These are phyloP conservation scores for Mormoops blainvillei DNA, from an alignment of 2,113 vertebrate species.

Conservation along the genomic window DNA sequence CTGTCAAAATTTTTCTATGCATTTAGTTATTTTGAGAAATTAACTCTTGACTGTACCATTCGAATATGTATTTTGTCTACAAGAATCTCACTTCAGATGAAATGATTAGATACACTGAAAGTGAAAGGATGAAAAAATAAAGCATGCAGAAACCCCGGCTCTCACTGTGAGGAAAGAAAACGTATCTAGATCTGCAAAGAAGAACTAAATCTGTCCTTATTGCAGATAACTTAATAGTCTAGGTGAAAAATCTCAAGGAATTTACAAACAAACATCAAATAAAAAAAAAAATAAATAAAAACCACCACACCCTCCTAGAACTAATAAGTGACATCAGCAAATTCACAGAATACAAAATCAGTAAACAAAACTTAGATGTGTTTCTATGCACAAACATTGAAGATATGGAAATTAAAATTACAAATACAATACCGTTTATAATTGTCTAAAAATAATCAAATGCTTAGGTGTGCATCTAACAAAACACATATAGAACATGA, in stretches of 20 bases:
- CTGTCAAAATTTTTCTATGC: neutral
- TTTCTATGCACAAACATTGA: neutral
- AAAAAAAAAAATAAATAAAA: no score
- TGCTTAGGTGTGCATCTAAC: neutral
- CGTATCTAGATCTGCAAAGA: neutral
- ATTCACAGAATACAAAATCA: neutral
- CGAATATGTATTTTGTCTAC: neutral
- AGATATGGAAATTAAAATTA: neutral
- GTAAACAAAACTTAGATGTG: neutral
- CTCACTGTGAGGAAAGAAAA: neutral
- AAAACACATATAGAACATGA: neutral
- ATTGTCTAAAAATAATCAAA: neutral
- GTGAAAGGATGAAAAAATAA: no score
- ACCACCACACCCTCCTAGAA: neutral
- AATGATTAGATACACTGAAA: no score
- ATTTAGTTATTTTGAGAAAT: constrained; percentile 5
- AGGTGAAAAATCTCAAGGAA: neutral
- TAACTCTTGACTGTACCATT: neutral
- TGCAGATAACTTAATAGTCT: neutral
- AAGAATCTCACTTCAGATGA: neutral
- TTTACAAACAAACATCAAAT: neutral
- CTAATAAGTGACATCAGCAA: neutral
- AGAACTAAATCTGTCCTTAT: neutral
- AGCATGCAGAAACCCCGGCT: no score
- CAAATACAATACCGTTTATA: neutral